Percentiles rank a stretch among this genome's conserved stretches.
These are phyloP conservation scores for Oreocharis arfaki DNA, from an alignment of 2,113 vertebrate species.

Conservation along the genomic window DNA sequence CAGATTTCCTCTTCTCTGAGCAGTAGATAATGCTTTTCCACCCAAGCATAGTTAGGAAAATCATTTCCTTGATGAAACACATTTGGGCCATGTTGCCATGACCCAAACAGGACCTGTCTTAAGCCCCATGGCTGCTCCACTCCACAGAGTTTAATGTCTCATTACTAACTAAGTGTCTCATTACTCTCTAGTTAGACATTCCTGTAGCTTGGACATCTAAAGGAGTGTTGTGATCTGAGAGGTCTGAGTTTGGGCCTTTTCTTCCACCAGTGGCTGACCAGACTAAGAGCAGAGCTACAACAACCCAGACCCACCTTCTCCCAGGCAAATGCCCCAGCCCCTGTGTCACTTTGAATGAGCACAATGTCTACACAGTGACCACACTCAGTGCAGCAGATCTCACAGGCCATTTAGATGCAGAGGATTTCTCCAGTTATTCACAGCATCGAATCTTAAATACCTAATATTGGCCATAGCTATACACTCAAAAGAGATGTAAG, in stretches of 20 bases:
- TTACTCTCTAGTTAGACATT: background rate
- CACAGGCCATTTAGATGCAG: background rate
- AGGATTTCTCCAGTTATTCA: background rate
- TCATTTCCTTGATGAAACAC: background rate
- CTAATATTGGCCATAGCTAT: background rate
- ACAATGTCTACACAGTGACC: background rate
- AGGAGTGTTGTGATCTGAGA: background rate
- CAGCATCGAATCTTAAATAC: accelerated
- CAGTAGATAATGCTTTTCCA: background rate
- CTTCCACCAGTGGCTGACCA: background rate
- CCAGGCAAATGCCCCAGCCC: background rate
- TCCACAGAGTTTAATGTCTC: background rate
- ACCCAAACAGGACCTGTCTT: background rate
- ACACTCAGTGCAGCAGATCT: background rate
- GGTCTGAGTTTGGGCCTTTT: background rate
- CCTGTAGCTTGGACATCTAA: background rate
- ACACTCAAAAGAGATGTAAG: background rate
- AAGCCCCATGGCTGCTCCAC: background rate
- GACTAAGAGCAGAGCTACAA: background rate
- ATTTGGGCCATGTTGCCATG: background rate
- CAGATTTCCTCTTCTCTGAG: background rate
- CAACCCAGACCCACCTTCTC: background rate
- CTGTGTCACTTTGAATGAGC: background rate
- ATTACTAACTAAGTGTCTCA: background rate
- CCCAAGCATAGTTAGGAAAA: background rate